These are phyloP conservation scores for Callinectes sapidus DNA, from an alignment of 2,888 invertebrate species.

Conservation along the genomic window DNA sequence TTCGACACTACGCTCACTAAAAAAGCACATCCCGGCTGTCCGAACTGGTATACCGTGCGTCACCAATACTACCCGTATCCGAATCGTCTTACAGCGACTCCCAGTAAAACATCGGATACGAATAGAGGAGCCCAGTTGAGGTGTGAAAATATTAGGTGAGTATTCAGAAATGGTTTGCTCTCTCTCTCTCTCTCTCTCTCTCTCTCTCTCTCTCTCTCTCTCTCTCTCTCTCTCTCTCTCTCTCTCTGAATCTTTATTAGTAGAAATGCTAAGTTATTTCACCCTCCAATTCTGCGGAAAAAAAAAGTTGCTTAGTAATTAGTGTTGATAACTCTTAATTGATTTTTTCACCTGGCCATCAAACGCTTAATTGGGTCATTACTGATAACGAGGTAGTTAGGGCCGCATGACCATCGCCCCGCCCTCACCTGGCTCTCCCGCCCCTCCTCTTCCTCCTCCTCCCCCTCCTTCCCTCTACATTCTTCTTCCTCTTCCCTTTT, in stretches of 20 bases:
- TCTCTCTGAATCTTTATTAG: neutral
- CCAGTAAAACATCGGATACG: neutral
- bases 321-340: neutral
- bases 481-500: neutral
- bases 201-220: neutral
- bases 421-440: neutral
- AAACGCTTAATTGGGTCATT: conserved; percentile 29
- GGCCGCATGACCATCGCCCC: neutral
- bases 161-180: no score
- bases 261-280: neutral
- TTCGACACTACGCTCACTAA: neutral
- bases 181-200: no score
- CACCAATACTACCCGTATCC: neutral
- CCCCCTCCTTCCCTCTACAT: neutral
- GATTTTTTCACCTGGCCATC: conserved; percentile 29
- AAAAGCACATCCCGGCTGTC: neutral
- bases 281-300: neutral
- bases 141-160: neutral
- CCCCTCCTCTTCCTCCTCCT: neutral
- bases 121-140: neutral
- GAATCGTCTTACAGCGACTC: neutral
- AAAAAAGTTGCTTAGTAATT: neutral
- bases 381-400: conserved; percentile 26
- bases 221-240: conserved; percentile 38
- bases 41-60: neutral